phyloP scores from a whole-genome alignment of 2,113 vertebrate species.

The Saccopteryx leptura region DNA sequence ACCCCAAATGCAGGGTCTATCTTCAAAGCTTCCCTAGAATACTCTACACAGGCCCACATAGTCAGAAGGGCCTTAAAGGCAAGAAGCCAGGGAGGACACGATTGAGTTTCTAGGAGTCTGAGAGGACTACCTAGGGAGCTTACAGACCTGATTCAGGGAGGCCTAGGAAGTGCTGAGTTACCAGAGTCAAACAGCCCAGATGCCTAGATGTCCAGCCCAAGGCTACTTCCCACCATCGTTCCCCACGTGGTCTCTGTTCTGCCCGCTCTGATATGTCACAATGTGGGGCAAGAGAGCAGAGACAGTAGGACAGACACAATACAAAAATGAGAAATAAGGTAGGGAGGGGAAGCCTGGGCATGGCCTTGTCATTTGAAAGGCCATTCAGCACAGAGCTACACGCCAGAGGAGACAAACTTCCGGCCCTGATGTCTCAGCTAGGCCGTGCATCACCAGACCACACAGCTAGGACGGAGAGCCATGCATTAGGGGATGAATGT shows the following conservation, averaged over 20 bases:
- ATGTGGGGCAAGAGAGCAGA: not conserved
- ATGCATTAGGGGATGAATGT: not conserved
- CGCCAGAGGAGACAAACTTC: not conserved
- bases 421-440: not conserved
- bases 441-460: not conserved
- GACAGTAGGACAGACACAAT: not conserved
- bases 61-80: not conserved
- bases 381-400: not conserved
- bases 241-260: not conserved
- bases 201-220: not conserved
- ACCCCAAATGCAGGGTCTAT: not conserved
- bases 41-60: not conserved
- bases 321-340: not conserved
- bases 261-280: not conserved
- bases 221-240: not conserved
- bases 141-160: not conserved
- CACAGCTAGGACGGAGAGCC: not conserved
- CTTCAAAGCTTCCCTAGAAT: not conserved
- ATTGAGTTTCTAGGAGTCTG: not conserved
- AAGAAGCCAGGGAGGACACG: not conserved
- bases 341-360: not conserved
- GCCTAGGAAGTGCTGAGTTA: not conserved
- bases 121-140: not conserved
- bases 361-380: not conserved
- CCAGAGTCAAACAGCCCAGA: not conserved